Conservation (phyloP, 2,888 invertebrate species). For the Esperia sulphurella region DNA sequence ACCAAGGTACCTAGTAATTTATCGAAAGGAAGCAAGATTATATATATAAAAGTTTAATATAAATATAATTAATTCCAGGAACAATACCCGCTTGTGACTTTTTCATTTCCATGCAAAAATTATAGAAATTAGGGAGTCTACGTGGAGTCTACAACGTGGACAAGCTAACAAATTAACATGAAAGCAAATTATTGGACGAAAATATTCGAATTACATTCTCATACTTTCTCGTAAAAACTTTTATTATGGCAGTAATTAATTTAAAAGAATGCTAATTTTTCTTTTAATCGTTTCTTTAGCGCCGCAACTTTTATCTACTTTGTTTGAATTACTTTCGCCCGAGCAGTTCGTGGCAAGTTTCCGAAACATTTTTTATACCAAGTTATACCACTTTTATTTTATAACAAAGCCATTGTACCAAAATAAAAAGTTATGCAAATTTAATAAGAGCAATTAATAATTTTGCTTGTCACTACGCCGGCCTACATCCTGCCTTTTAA, state of each 20-base stretch:
- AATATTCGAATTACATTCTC: constrained; percentile 51
- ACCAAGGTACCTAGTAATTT: no score
- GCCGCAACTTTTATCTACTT: constrained; percentile 75
- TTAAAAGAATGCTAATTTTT: constrained; percentile 76
- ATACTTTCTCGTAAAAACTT: constrained; percentile 62
- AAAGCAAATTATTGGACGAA: constrained; percentile 34
- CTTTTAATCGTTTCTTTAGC: constrained; percentile 74
- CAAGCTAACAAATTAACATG: constrained; percentile 18
- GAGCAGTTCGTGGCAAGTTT: constrained; percentile 58
- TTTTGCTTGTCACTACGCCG: background rate
- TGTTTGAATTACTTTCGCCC: constrained; percentile 73
- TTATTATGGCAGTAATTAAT: constrained; percentile 74
- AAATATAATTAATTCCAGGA: no score
- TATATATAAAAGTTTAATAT: no score
- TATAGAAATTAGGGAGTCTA: no score
- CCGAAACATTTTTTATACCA: constrained; percentile 46
- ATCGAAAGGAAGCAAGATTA: no score
- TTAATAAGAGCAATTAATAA: constrained; percentile 5
- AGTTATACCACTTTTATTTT: constrained; percentile 42
- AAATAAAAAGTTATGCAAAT: constrained; percentile 11
- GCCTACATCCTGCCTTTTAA: background rate
- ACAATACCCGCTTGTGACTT: no score
- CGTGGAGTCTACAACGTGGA: no score
- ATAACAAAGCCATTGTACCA: constrained; percentile 34
- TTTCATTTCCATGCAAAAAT: no score